phyloP scores from a whole-genome alignment of 1,140 invertebrate genomes.

The Leguminivora glycinivorella region DNA sequence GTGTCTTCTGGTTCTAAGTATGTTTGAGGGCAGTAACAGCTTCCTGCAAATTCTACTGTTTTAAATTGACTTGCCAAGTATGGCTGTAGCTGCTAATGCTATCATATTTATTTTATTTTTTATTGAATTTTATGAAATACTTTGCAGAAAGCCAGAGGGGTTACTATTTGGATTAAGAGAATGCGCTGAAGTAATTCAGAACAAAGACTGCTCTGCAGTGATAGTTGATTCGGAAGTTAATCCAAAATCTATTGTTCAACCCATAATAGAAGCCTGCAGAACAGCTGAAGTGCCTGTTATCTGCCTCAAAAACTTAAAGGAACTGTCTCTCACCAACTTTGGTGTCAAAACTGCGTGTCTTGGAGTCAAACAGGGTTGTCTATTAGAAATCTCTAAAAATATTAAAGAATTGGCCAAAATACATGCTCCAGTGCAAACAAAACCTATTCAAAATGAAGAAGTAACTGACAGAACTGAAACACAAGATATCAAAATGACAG shows the following conservation, averaged over 20 bases:
- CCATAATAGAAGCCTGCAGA: constrained; percentile 52
- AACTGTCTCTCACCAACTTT: constrained; percentile 45
- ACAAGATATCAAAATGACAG: neutral
- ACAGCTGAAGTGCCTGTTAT: constrained; percentile 45
- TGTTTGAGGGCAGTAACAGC: too few species aligned
- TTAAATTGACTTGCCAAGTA: too few species aligned
- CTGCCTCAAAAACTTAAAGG: constrained; percentile 53
- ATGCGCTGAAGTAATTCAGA: constrained; percentile 45
- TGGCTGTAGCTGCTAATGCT: too few species aligned
- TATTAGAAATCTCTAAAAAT: constrained; percentile 42
- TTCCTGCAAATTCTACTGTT: too few species aligned
- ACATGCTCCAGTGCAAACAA: constrained; percentile 28
- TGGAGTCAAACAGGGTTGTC: constrained; percentile 45
- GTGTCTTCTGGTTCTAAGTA: neutral
- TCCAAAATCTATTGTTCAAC: constrained; percentile 58
- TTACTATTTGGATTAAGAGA: constrained; percentile 60
- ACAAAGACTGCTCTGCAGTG: constrained; percentile 45
- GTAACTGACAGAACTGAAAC: neutral
- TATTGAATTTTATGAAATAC: neutral
- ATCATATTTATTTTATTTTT: neutral
- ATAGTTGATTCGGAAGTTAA: constrained; percentile 59
- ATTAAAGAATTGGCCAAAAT: constrained; percentile 45
- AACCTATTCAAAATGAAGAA: constrained; percentile 18
- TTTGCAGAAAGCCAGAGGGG: constrained; percentile 60
- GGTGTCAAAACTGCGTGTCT: constrained; percentile 63